Conservation (phyloP, 2,888 invertebrate species). For the Capitulum mitella region DNA sequence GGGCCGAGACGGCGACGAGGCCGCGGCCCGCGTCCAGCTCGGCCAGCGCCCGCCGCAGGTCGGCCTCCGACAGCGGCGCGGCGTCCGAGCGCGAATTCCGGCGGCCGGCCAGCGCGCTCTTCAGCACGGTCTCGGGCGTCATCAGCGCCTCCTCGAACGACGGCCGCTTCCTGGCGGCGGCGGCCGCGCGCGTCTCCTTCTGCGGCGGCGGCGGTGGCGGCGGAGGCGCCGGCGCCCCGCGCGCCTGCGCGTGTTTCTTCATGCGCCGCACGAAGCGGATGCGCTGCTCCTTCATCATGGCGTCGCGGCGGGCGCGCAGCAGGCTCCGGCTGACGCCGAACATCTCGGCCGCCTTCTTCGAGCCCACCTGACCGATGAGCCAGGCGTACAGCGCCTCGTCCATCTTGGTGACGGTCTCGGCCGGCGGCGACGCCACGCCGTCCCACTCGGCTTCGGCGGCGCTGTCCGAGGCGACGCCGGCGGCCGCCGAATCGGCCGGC, state of each 20-base stretch:
- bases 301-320: background rate
- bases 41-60: background rate
- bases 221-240: background rate
- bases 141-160: constrained; percentile 1
- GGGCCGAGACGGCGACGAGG: background rate
- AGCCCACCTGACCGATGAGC: constrained; percentile 4
- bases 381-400: constrained; percentile 15
- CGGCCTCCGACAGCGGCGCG: background rate
- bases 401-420: background rate
- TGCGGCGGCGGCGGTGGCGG: background rate
- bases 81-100: background rate
- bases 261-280: background rate
- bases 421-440: background rate
- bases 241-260: background rate
- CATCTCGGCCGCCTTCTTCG: background rate
- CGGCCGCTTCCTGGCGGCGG: background rate
- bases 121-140: background rate
- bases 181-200: background rate
- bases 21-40: background rate
- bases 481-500: background rate
- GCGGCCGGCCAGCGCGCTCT: background rate
- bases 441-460: background rate
- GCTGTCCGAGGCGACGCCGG: background rate
- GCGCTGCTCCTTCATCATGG: background rate
- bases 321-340: background rate